Evolutionary conservation across 1,140 invertebrate genomes (phyloP), one percentile per base, ranked within the genome.

Genomic region (Eupeodes corollae): DNA sequence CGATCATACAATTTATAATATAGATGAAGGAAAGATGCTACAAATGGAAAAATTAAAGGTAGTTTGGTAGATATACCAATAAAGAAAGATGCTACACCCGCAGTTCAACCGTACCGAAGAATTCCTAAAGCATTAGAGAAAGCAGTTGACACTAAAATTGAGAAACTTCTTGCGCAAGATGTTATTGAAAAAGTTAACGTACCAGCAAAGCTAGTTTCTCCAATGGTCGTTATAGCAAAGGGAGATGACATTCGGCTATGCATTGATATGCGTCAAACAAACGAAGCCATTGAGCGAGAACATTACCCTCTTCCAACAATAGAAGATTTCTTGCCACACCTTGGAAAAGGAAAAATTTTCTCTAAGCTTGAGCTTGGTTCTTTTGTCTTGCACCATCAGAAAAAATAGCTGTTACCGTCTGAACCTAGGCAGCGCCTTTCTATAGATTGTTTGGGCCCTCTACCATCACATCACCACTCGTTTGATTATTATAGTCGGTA

Each of bases 251-350:
- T 42, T 21, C 40, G 40, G 10, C 3, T 14, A 37, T 67, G 63
- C 49, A 35, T 70, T 3, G 61, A 72, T 39, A 67, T 70, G 61
- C 48, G 67, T 16, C 15, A 47, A 31, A 64, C 60, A 1, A 67
- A 66, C 47, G 31, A 54, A 53, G 67, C 67, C 0, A 61, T 42
- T 16, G 16, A 21, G 6, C 6, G 3, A 42, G 13, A 42, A 21
- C 69, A 12, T 15, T 16, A 18, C 12, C 19, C 40, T 5, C 12
- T 42, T 12, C 15, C 40, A 6, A 42, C 19, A 21, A 42, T 42
- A 13, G 40, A 16, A 21, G 12, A 15, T 42, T 42, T 42, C 16
- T 21, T 42, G 6, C 40, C 40, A 13, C 3, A 42, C 14, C 15
- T 42, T 21, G 14, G 40, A 6, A 21, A 21, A 10, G 39, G 11